phyloP scores from a whole-genome alignment of 2,888 invertebrate species.

The Drosophila seclusa region DNA sequence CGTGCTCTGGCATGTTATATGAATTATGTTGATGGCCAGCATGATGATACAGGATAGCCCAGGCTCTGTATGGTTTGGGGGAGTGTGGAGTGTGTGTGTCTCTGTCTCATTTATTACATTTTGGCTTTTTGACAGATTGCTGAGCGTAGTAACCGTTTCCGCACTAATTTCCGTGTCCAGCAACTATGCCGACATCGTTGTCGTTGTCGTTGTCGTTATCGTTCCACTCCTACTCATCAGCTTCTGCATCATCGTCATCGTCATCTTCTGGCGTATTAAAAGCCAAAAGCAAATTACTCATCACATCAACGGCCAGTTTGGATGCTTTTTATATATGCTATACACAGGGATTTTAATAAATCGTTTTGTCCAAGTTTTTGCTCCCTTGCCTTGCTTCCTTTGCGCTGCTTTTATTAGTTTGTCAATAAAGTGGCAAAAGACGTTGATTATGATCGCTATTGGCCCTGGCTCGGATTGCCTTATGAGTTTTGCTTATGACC shows the following conservation, averaged over 20 bases:
- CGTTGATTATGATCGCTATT: slow-evolving; percentile 67
- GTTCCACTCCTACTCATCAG: slow-evolving; percentile 9
- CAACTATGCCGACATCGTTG: slow-evolving; percentile 58
- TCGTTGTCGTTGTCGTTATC: slow-evolving; percentile 48
- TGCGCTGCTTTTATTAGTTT: slow-evolving; percentile 78
- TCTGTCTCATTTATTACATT: slow-evolving; percentile 75
- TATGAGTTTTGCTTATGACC: slow-evolving; percentile 58
- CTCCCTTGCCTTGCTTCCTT: slow-evolving; percentile 9
- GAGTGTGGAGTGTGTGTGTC: slow-evolving; percentile 6
- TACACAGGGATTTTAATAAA: slow-evolving; percentile 79
- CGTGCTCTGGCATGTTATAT: slow-evolving; percentile 62
- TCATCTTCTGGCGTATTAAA: slow-evolving; percentile 74
- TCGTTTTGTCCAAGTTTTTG: slow-evolving; percentile 62
- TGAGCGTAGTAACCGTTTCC: slow-evolving; percentile 74
- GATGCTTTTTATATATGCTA: slow-evolving; percentile 66
- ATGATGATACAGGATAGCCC: slow-evolving; percentile 38
- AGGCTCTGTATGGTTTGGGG: neutral
- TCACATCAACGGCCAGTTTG: slow-evolving; percentile 75
- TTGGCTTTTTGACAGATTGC: slow-evolving; percentile 80
- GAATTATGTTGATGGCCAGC: slow-evolving; percentile 69
- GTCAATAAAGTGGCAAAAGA: slow-evolving; percentile 80
- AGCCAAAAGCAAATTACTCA: slow-evolving; percentile 83
- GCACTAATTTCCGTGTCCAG: slow-evolving; percentile 78
- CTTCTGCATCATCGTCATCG: slow-evolving; percentile 22
- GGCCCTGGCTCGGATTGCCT: slow-evolving; percentile 22